Evolutionary conservation across 2,797 vertebrate genomes (phyloP).

Genomic region (Neostethus bicornis): DNA sequence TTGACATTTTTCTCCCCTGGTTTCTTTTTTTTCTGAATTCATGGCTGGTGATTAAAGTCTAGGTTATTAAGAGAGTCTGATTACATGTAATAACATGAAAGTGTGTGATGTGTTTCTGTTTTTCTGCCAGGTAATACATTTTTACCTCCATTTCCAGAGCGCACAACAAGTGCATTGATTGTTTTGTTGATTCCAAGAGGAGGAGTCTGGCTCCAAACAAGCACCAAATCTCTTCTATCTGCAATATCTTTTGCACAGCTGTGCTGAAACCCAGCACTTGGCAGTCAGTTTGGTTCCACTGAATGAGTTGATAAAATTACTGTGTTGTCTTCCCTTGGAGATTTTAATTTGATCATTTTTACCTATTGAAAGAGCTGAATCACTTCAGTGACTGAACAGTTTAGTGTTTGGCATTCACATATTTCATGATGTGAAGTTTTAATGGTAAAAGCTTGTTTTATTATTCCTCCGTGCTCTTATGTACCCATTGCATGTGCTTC

Average conservation of each 20-base stretch:
- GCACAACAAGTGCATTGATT: background rate
- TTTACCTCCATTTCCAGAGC: background rate
- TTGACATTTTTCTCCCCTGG: background rate
- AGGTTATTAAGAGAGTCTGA: conserved; percentile 5
- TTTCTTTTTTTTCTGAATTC: conserved; percentile 7
- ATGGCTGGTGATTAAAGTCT: background rate
- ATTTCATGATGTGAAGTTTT: background rate
- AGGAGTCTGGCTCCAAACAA: conserved; percentile 14
- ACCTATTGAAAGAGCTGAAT: background rate
- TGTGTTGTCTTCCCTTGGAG: conserved; percentile 13
- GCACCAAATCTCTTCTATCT: background rate
- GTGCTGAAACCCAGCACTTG: conserved; percentile 27
- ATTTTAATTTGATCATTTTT: conserved; percentile 2
- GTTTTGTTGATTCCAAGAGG: conserved; percentile 14
- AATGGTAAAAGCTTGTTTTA: background rate
- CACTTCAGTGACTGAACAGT: too few relatives aligned
- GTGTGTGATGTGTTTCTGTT: conserved; percentile 26
- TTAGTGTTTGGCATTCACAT: background rate
- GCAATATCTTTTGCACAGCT: conserved; percentile 44
- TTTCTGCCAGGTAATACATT: conserved; percentile 15
- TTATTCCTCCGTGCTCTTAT: background rate
- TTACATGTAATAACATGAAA: conserved; percentile 24
- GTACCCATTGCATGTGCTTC: background rate
- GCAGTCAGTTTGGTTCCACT: conserved; percentile 10
- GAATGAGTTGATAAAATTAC: conserved; percentile 17